Evolutionary conservation across 2,888 invertebrate genomes (phyloP).

Genomic region (Notocelia uddmanniana): DNA sequence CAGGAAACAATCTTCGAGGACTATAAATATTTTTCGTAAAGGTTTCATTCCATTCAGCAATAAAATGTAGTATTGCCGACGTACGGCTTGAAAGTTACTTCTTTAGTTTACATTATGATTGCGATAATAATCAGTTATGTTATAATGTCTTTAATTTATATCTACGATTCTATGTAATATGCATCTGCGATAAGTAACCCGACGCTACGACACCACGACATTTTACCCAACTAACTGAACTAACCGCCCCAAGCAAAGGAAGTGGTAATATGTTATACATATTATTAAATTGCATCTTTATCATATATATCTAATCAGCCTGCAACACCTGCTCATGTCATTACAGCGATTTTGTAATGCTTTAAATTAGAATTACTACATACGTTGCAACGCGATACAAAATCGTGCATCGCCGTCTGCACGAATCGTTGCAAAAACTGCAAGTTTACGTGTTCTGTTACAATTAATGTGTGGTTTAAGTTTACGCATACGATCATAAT

Average conservation of each 20-base stretch:
- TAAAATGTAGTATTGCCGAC: background rate
- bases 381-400: slow-evolving; percentile 56
- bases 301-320: slow-evolving; percentile 49
- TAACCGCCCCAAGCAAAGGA: slow-evolving; percentile 17
- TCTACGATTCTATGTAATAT: slow-evolving; percentile 25
- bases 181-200: slow-evolving; percentile 33
- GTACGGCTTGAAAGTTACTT: background rate
- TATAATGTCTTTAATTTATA: slow-evolving; percentile 27
- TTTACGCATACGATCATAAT: slow-evolving; percentile 65
- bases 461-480: slow-evolving; percentile 61
- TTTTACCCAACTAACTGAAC: slow-evolving; percentile 31
- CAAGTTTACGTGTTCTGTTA: slow-evolving; percentile 65
- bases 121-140: slow-evolving; percentile 35
- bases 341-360: slow-evolving; percentile 66
- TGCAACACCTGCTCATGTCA: slow-evolving; percentile 49
- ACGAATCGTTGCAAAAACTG: slow-evolving; percentile 52
- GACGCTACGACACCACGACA: slow-evolving; percentile 26
- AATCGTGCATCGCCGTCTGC: slow-evolving; percentile 60
- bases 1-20: slow-evolving; percentile 62
- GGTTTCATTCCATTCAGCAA: slow-evolving; percentile 1
- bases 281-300: slow-evolving; percentile 32
- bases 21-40: slow-evolving; percentile 39
- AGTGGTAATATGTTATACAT: slow-evolving; percentile 25
- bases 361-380: slow-evolving; percentile 58
- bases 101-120: slow-evolving; percentile 7